phyloP scores from a whole-genome alignment of 1,140 invertebrate genomes.

The Oedothorax gibbosus region DNA sequence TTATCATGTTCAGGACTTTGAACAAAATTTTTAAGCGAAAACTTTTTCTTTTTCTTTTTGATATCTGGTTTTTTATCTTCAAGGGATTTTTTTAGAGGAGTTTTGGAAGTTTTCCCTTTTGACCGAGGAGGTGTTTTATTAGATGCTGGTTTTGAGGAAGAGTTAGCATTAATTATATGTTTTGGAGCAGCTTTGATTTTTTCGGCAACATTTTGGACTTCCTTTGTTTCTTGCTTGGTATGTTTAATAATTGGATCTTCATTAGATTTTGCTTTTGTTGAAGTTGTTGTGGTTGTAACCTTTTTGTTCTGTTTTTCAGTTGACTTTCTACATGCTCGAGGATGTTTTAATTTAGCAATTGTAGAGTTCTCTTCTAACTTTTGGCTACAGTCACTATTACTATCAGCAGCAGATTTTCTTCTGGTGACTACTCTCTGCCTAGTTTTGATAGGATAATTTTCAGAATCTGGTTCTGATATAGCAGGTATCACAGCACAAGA shows the following conservation, averaged over 20 bases:
- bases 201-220: background rate
- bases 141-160: too few relatives aligned
- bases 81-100: background rate
- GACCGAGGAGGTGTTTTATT: background rate
- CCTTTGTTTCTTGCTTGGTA: constrained; percentile 6
- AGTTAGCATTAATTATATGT: too few relatives aligned
- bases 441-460: constrained; percentile 55
- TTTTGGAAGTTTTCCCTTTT: constrained; percentile 16
- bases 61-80: constrained; percentile 37
- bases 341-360: constrained; percentile 47
- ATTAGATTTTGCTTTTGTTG: constrained; percentile 4
- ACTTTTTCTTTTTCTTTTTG: constrained; percentile 52
- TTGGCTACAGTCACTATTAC: constrained; percentile 18
- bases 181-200: too few relatives aligned
- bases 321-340: constrained; percentile 39
- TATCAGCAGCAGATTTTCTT: constrained; percentile 7
- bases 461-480: constrained; percentile 14
- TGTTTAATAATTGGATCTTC: constrained; percentile 13
- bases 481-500: constrained; percentile 22
- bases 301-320: constrained; percentile 39
- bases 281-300: background rate
- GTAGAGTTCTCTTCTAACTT: background rate
- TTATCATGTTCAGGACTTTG: constrained; percentile 38
- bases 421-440: constrained; percentile 38
- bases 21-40: constrained; percentile 45